Conservation (phyloP, 2,797 vertebrate species). For the Pipistrellus pipistrellus region DNA sequence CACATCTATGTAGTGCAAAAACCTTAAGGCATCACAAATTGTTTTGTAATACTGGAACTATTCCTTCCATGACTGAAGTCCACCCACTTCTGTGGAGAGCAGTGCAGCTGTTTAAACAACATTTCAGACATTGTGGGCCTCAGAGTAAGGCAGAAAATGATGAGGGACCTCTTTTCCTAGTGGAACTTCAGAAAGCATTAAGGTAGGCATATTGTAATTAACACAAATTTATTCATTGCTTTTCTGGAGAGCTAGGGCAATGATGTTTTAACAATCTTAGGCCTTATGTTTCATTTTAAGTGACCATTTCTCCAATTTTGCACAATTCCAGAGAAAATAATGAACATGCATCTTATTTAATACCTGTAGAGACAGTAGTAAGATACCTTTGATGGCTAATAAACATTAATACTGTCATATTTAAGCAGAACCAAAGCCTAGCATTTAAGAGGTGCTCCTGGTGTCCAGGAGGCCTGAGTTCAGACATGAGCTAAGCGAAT, state of each 20-base stretch:
- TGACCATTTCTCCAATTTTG: neutral
- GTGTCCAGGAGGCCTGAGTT: neutral
- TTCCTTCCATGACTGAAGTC: conserved; percentile 3
- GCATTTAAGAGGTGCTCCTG: neutral
- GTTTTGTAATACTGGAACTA: neutral
- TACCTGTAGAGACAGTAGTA: neutral
- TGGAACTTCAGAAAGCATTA: neutral
- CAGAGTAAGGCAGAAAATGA: neutral
- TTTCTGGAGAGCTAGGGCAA: neutral
- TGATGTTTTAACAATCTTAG: neutral
- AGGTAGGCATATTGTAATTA: neutral
- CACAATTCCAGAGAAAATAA: neutral
- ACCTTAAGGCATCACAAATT: neutral
- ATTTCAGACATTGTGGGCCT: neutral
- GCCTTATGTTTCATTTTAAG: neutral
- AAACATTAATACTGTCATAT: neutral
- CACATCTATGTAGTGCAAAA: conserved; percentile 8
- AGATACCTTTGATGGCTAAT: neutral
- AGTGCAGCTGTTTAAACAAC: neutral
- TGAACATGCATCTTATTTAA: neutral
- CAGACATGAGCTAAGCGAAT: neutral
- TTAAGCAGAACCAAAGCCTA: neutral
- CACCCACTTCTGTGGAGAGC: neutral
- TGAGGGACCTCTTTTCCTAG: neutral
- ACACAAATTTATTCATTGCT: neutral